Conservation (phyloP, 2,797 vertebrate genomes). For the Ispidina picta region DNA sequence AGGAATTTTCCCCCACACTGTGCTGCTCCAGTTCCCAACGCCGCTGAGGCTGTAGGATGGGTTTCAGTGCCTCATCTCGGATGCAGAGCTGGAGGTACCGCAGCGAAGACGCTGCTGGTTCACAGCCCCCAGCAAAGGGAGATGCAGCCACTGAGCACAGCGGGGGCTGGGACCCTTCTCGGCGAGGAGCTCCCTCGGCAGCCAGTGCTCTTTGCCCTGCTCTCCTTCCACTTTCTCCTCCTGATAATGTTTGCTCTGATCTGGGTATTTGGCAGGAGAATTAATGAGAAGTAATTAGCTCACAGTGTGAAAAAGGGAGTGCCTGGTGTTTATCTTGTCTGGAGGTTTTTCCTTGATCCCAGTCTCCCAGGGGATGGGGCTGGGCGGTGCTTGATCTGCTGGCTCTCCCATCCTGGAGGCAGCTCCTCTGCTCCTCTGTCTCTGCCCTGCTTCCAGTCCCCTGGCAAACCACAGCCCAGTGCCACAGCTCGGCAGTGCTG, state of each 20-base stretch:
- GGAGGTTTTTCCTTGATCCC: constrained; percentile 37
- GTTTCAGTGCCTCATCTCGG: not conserved
- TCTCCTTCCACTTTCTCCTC: constrained; percentile 39
- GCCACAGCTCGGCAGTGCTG: not conserved
- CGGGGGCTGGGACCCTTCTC: not conserved
- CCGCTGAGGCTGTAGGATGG: fast-evolving
- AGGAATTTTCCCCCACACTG: not conserved
- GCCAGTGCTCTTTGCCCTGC: not conserved
- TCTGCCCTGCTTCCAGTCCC: not conserved
- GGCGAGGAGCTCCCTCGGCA: not conserved
- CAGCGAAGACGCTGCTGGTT: not conserved
- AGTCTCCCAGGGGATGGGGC: not conserved
- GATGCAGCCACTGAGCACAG: not conserved
- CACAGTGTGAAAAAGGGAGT: constrained; percentile 22
- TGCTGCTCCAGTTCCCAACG: fast-evolving
- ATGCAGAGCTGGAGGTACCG: fast-evolving
- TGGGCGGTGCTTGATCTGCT: not conserved
- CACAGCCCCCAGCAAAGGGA: not conserved
- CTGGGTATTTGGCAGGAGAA: constrained; percentile 51
- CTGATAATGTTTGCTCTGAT: constrained; percentile 38
- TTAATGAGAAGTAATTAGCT: constrained; percentile 53
- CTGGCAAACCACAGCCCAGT: not conserved
- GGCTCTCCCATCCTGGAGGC: fast-evolving
- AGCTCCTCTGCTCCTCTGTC: not conserved
- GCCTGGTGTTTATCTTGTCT: constrained; percentile 43